Evolutionary conservation across 2,113 vertebrate genomes (phyloP), one percentile per base, ranked within the genome.

Genomic region (Dasyurus viverrinus): DNA sequence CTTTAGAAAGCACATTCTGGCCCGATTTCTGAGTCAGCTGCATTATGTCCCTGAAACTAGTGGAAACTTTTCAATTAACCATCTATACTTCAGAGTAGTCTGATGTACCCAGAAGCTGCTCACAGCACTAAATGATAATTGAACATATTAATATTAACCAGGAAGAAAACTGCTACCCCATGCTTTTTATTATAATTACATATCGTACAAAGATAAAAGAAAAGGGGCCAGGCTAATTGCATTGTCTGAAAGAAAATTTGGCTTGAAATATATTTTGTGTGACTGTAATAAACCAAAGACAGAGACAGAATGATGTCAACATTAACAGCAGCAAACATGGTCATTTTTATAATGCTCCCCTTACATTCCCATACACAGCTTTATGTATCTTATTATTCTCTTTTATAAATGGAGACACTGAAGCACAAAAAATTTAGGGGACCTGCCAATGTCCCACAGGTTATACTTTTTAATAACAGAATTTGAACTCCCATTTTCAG

Each of bases 131-230:
- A 8, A 50, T 84, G 55, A 89, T 94, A 96, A 96, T 27, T 92
- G 47, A 95, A 89, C 22, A 84, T 57, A 94, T 90, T 96, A 93
- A 92, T 93, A 97, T 94, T 30, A 89, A 0, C 89, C 53, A 94
- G 53, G 10, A 93, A 95, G 1, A 94, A 91, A 96, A 89, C 84
- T 22, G 57, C 42, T 53, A 76, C 36, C n/a, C 68, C 68, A 84
- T 84, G 68, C 68, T 0, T 84, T 84, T 84, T 84, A 84, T 84
- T 84, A n/a, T 84, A 84, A 84, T 84, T 84, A 84, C n/a, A 42
- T 84, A 84, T 84, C 16, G 7, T 84, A 23, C n/a, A 42, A 84
- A 42, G 68, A 84, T 84, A 84, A 84, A 42, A 84, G 68, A n/a
- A 84, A 84, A 84, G 19, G 36, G 68, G 19, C 68, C 68, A 84